Conservation (phyloP, 2,113 vertebrate species). For the Apodemus sylvaticus region DNA sequence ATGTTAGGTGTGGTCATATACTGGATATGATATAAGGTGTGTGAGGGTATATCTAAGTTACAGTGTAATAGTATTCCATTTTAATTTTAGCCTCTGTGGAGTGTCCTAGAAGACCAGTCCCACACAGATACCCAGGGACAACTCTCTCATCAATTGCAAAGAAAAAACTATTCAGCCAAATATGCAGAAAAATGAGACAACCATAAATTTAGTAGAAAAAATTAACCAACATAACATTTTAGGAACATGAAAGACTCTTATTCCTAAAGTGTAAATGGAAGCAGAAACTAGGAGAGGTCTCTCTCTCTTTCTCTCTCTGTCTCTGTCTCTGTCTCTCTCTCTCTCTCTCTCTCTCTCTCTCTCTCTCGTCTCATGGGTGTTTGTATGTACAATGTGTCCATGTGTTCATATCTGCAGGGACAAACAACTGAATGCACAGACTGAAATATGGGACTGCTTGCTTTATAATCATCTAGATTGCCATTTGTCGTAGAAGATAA, state of each 20-base stretch:
- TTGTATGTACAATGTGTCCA: not conserved
- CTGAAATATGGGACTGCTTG: not conserved
- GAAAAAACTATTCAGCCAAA: not conserved
- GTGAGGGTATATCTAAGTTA: not conserved
- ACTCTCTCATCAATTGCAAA: not conserved
- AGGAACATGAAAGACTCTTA: not conserved
- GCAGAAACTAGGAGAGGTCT: not conserved
- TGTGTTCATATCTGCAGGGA: not conserved
- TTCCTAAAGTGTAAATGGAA: not conserved
- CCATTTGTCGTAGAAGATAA: not conserved
- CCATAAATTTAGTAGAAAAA: not conserved
- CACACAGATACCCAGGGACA: fast-evolving
- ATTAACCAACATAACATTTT: not conserved
- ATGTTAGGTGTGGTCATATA: no score
- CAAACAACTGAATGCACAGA: not conserved
- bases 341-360: not conserved
- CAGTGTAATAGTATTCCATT: not conserved
- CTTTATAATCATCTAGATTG: not conserved
- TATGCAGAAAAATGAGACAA: not conserved
- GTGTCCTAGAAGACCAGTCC: no score
- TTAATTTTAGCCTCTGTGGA: not conserved
- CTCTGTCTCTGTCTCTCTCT: not conserved
- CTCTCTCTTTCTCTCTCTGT: not conserved
- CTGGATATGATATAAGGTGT: not conserved
- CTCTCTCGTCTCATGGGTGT: not conserved